Base-by-base conservation (phyloP, 1,140 invertebrate species). In the Drosophila funebris region DNA sequence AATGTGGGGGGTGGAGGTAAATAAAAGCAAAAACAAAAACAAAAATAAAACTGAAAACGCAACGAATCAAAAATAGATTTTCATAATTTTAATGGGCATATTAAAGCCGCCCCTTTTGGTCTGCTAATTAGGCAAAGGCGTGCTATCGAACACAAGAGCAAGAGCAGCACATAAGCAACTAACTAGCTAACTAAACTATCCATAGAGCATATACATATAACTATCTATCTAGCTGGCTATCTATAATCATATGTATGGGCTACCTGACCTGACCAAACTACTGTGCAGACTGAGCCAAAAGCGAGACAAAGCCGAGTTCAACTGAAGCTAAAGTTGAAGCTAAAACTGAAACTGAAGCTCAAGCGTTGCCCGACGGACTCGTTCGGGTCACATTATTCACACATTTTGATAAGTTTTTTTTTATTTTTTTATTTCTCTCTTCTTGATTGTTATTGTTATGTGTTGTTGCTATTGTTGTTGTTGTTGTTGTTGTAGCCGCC, bases 11-110 rank as follows among this genome's bases (percentile, higher is more conserved):
- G 61, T 6, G n/a, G 8, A 18, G 2, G 18, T 20, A 29, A 29
- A n/a, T n/a, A n/a, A n/a, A n/a, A n/a, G n/a, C n/a, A n/a, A n/a
- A n/a, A n/a, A n/a, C n/a, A n/a, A n/a, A n/a, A n/a, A n/a, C n/a
- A n/a, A 3, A 33, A 46, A 61, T 41, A 37, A 20, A 27, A 52
- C n/a, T 31, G 29, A 61, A 57, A 80, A 33, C 66, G 60, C 61
- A 71, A 64, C 62, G 60, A 71, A 66, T 43, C 52, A 22, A 63
- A 71, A 66, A 66, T 56, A 46, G 75, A 85, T 87, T 85, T 85
- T 85, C 82, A 85, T 85, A 87, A 85, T 85, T 85, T 85, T 81
- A 87, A 85, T 82, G 82, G 82, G 66, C 82, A 81, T 75, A 81
- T 87, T 87, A 85, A 87, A 58, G 78, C 83, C 82, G 83, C 83